A percentile compares a stretch with the other conserved stretches of the same genome.
Conservation (phyloP, 2,797 vertebrate species). For the Notolepis coatsorum region DNA sequence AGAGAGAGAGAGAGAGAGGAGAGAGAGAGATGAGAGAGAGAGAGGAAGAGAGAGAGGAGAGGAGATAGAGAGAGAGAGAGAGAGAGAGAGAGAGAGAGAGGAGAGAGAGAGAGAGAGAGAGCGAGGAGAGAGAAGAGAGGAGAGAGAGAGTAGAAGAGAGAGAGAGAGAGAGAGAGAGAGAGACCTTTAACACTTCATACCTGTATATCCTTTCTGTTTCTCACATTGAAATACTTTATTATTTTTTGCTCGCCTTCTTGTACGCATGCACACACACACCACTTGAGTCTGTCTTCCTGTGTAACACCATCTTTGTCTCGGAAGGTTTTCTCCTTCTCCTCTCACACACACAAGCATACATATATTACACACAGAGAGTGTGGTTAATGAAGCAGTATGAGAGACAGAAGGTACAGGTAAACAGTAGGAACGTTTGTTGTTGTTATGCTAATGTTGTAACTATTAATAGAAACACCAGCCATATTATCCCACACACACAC, state of each 20-base stretch:
- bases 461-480: slow-evolving; percentile 52
- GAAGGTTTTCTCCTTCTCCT: background rate
- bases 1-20: too few species aligned
- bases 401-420: too few species aligned
- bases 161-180: too few species aligned
- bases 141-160: background rate
- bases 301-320: background rate
- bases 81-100: background rate
- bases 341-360: background rate
- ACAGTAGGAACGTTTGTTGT: too few species aligned
- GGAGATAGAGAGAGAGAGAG: too few species aligned
- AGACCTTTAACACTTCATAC: too few species aligned
- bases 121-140: background rate
- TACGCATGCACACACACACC: background rate
- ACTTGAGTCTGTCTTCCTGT: background rate
- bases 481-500: slow-evolving; percentile 55
- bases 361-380: background rate
- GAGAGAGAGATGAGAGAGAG: too few species aligned
- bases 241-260: too few species aligned
- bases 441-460: slow-evolving; percentile 46
- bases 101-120: background rate
- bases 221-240: too few species aligned
- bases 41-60: too few species aligned
- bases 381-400: slow-evolving; percentile 9
- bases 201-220: too few species aligned